Conservation (phyloP, 2,113 vertebrate species). For the Hypanus sabinus region DNA sequence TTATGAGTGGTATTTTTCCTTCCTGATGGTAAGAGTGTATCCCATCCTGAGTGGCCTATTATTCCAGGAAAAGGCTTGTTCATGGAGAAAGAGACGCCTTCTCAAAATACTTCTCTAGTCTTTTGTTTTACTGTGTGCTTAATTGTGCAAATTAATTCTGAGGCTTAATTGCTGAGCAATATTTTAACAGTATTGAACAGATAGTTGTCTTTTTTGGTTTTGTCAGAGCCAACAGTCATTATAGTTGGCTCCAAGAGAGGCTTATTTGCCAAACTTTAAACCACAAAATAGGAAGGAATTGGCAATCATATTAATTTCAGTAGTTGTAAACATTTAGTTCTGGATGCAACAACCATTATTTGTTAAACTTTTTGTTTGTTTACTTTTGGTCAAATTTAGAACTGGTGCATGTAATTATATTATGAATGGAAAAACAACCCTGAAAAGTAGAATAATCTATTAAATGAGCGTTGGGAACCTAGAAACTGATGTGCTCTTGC, state of each 20-base stretch:
- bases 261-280: no score
- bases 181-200: neutral
- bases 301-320: neutral
- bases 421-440: neutral
- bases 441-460: neutral
- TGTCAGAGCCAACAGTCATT: neutral
- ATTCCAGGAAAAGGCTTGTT: neutral
- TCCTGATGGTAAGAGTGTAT: neutral
- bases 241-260: neutral
- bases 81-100: neutral
- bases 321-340: neutral
- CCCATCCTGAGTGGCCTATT: no score
- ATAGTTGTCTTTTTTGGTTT: neutral
- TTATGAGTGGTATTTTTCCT: neutral
- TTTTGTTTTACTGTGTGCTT: neutral
- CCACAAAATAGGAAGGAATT: neutral
- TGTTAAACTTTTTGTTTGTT: neutral
- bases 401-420: neutral
- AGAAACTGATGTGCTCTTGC: neutral
- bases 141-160: neutral
- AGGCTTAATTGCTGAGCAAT: neutral
- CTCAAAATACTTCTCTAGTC: neutral
- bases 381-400: neutral
- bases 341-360: neutral
- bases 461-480: neutral